Evolutionary conservation across 2,888 invertebrate genomes (phyloP).

Genomic region (Meteorus colon): DNA sequence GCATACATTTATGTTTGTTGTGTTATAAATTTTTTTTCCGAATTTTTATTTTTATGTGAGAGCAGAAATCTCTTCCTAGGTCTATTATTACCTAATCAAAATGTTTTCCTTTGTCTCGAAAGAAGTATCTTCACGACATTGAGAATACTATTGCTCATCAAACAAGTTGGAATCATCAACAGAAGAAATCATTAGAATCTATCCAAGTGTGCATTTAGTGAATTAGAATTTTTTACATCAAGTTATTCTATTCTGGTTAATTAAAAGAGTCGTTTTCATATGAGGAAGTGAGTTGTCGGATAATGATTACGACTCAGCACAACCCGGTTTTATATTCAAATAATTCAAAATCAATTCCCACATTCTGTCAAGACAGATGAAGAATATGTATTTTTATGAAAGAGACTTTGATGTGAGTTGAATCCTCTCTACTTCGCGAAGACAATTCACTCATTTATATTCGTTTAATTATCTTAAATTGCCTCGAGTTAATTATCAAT

Average conservation of each 20-base stretch:
- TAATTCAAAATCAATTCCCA: conserved; percentile 32
- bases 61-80: neutral
- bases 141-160: conserved; percentile 21
- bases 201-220: neutral
- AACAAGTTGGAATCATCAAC: neutral
- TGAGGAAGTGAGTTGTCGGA: conserved; percentile 18
- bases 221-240: neutral
- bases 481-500: neutral
- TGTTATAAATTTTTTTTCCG: neutral
- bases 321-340: conserved; percentile 29
- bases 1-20: neutral
- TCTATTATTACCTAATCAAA: neutral
- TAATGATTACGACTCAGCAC: conserved; percentile 28
- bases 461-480: neutral
- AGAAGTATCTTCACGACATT: neutral
- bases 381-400: conserved; percentile 24
- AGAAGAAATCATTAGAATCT: neutral
- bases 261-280: neutral
- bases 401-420: neutral
- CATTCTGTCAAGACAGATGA: conserved; percentile 8
- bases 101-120: neutral
- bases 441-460: neutral
- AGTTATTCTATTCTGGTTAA: conserved; percentile 25
- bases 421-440: neutral
- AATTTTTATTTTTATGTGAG: neutral